Conservation (phyloP, 23 tunicate genomes). For the Oikopleura dioica region DNA sequence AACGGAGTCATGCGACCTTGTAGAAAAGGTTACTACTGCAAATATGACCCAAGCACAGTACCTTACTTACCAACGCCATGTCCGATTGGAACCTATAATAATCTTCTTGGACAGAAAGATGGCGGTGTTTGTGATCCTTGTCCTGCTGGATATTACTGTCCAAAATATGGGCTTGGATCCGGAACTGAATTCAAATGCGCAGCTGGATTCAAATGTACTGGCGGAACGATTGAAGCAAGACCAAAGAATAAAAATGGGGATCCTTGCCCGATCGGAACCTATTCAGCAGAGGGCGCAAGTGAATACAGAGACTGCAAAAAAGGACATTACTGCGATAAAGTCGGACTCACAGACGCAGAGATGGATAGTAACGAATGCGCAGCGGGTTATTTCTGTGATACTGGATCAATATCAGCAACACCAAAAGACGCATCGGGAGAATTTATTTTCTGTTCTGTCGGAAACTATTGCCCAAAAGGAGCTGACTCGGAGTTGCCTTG, state of each 20-base stretch:
- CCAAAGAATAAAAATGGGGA: slow-evolving; percentile 24
- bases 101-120: neutral
- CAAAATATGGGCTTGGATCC: slow-evolving; percentile 27
- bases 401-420: slow-evolving; percentile 11
- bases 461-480: neutral
- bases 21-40: neutral
- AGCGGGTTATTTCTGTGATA: slow-evolving; percentile 33
- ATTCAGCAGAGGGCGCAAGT: slow-evolving; percentile 19
- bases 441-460: neutral
- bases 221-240: too few species aligned
- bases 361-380: slow-evolving; percentile 32
- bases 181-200: slow-evolving; percentile 22
- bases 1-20: neutral
- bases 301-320: slow-evolving; percentile 22
- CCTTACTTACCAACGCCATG: too few species aligned
- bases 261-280: slow-evolving; percentile 67
- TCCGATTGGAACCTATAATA: neutral
- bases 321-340: slow-evolving; percentile 63
- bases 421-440: neutral
- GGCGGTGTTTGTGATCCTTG: slow-evolving; percentile 20
- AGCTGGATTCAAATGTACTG: slow-evolving; percentile 61
- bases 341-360: slow-evolving; percentile 23
- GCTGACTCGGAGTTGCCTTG: neutral
- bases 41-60: neutral
- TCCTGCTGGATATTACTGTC: slow-evolving; percentile 59